These are phyloP conservation scores for Samia ricini DNA, from an alignment of 1,140 invertebrate species.

Conservation along the genomic window DNA sequence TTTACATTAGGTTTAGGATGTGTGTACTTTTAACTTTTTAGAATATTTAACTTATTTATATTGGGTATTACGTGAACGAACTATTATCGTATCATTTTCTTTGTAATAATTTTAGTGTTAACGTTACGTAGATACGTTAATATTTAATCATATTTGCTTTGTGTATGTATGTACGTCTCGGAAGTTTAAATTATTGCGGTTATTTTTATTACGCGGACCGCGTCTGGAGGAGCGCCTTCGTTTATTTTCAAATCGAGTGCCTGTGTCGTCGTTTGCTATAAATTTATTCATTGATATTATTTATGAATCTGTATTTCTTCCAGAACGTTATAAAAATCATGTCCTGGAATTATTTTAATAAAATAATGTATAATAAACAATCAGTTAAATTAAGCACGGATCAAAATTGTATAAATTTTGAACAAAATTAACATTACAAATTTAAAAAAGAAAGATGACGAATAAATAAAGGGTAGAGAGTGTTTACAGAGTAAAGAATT, in stretches of 20 bases:
- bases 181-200: slow-evolving; percentile 72
- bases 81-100: slow-evolving; percentile 73
- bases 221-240: slow-evolving; percentile 59
- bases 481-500: slow-evolving; percentile 29
- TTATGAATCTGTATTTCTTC: slow-evolving; percentile 26
- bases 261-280: slow-evolving; percentile 45
- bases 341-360: slow-evolving; percentile 51
- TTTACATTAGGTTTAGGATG: slow-evolving; percentile 75
- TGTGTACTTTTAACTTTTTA: slow-evolving; percentile 78
- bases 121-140: slow-evolving; percentile 71
- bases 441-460: slow-evolving; percentile 62
- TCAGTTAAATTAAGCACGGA: slow-evolving; percentile 53
- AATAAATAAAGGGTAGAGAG: slow-evolving; percentile 46
- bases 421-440: slow-evolving; percentile 45
- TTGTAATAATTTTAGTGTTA: slow-evolving; percentile 74
- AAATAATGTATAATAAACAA: slow-evolving; percentile 43
- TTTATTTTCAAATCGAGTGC: slow-evolving; percentile 66
- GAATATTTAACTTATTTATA: slow-evolving; percentile 78
- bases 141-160: slow-evolving; percentile 77
- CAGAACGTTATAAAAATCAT: slow-evolving; percentile 38
- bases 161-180: slow-evolving; percentile 56
- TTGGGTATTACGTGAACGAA: slow-evolving; percentile 76
- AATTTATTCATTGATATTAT: slow-evolving; percentile 30
- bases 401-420: slow-evolving; percentile 65
- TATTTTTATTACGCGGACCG: slow-evolving; percentile 66